Evolutionary conservation across 2,888 invertebrate genomes (phyloP).

Genomic region (Limenitis camilla): DNA sequence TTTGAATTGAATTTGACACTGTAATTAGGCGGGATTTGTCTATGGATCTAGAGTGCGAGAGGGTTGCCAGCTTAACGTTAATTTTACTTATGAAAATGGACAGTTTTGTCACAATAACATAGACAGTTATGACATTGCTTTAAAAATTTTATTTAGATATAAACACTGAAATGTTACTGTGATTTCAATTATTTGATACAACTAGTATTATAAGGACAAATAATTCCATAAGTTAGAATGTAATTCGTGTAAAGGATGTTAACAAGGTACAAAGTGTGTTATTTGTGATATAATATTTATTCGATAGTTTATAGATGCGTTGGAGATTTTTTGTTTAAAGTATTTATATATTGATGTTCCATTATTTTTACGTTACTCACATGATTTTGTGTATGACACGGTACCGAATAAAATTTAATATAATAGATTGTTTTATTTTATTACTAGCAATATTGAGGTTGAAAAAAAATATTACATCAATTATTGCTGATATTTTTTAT

Average conservation of each 20-base stretch:
- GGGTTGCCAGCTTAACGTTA: too few species aligned
- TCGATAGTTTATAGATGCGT: conserved; percentile 32
- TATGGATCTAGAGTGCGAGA: too few species aligned
- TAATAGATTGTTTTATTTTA: conserved; percentile 5
- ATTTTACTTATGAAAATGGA: too few species aligned
- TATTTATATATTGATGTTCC: conserved; percentile 26
- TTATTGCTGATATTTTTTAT: too few species aligned
- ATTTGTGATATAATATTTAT: conserved; percentile 51
- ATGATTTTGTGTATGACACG: conserved; percentile 16
- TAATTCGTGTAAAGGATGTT: background rate
- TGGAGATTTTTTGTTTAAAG: conserved; percentile 24
- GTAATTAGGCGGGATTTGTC: too few species aligned
- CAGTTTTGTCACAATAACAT: too few species aligned
- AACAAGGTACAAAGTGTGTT: conserved; percentile 53
- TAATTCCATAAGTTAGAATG: conserved; percentile 13
- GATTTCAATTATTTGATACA: conserved; percentile 33
- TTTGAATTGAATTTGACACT: too few species aligned
- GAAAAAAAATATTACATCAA: background rate
- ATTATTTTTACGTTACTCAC: conserved; percentile 20
- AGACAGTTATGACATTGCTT: background rate
- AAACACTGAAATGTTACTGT: conserved; percentile 37
- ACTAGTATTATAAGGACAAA: conserved; percentile 13
- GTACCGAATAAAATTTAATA: conserved; percentile 14
- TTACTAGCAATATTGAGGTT: background rate
- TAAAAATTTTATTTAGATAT: conserved; percentile 19